A percentile compares a stretch with the other conserved stretches of the same genome.
phyloP scores from a whole-genome alignment of 2,113 vertebrate species.

The Nothocercus nigrocapillus region DNA sequence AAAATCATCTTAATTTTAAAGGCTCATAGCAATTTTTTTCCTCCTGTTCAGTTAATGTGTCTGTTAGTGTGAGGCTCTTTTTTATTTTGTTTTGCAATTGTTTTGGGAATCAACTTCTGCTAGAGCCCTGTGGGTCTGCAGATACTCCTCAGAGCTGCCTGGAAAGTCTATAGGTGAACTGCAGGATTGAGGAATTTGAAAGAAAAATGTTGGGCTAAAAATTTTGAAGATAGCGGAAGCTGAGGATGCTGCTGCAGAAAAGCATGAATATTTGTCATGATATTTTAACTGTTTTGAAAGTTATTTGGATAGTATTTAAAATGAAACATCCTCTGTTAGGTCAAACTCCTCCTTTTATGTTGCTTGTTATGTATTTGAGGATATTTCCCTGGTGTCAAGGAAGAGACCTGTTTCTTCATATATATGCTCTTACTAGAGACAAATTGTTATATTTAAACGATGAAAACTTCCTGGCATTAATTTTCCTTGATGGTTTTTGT shows the following conservation, averaged over 20 bases:
- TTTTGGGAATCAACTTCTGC: not conserved
- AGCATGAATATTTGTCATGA: not conserved
- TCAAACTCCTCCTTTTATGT: not conserved
- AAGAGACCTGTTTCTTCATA: not conserved
- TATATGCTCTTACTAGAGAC: not conserved
- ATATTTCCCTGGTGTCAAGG: not conserved
- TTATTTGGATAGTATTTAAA: not conserved
- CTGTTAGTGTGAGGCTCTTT: not conserved
- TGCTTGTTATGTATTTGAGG: not conserved
- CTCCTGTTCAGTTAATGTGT: not conserved
- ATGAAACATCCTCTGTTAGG: not conserved
- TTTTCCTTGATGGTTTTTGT: not conserved
- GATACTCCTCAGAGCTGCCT: not conserved
- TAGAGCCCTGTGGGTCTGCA: not conserved
- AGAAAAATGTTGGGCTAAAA: not conserved
- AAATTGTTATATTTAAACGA: not conserved
- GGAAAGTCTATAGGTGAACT: not conserved
- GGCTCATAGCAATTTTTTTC: not conserved
- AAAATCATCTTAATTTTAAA: not conserved
- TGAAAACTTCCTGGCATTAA: not conserved
- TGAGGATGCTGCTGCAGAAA: not conserved
- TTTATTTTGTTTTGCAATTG: not conserved
- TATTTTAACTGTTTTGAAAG: not conserved
- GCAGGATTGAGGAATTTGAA: not conserved
- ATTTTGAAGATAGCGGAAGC: not conserved